Base-by-base conservation (phyloP, 2,888 invertebrate species). In the Agrochola lota region DNA sequence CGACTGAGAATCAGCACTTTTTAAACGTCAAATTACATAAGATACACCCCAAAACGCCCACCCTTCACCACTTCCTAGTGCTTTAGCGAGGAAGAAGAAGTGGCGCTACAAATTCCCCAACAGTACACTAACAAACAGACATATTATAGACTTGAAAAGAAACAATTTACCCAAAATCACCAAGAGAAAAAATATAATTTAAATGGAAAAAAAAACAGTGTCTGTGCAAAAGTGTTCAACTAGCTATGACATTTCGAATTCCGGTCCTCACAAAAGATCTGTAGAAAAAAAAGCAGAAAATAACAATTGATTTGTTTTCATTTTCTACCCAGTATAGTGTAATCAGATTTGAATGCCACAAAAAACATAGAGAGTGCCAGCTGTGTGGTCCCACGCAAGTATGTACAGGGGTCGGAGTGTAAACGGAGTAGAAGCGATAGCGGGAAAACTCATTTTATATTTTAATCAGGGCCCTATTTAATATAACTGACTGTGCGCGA, bases 341-440 rank as follows among this genome's bases (percentile, higher is more conserved):
- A 79, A 87, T 88, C 80, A 77, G 82, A 82, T 86, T 82, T 78
- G 68, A 78, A 80, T 81, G 30, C 74, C 71, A 74, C 74, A 80
- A 80, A 74, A 84, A 77, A 72, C 74, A 84, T 67, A 80, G 62
- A 74, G 68, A 73, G 62, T 70, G 62, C 40, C 86, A 87, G 80
- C 71, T 87, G 86, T 0, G 43, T 40, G 43, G 70, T 86, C 81
- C 70, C 80, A 84, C 82, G 59, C 49, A 43, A 26, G 15, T 30
- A 30, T 15, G 40, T 30, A 4, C 5, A 1, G 0, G 0, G 49
- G 74, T 77, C 30, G 0, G 8, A 35, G 15, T 17, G 46, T 69
- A 20, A 70, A 78, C 71, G 70, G 30, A 55, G 70, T 52, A 62
- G 46, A 0, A 40, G 63, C 49, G 66, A 9, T 17, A 63, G 70